Evolutionary conservation across 2,797 vertebrate genomes (phyloP).

Genomic region (Triplophysa bombifrons): DNA sequence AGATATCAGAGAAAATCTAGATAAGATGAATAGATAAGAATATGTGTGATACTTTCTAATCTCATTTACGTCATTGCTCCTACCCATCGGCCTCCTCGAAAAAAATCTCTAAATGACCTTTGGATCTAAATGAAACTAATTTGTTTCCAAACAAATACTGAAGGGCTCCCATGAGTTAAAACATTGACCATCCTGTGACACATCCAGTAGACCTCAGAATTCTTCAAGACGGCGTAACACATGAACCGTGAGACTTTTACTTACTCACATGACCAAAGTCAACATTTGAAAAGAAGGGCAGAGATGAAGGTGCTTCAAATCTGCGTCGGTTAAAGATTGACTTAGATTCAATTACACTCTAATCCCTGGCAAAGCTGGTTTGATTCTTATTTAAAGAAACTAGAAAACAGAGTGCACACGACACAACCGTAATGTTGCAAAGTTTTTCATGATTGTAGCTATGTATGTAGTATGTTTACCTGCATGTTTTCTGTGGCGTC

Average conservation of each 20-base stretch:
- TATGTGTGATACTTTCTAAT: background rate
- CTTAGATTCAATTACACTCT: background rate
- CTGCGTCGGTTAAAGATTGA: slow-evolving; percentile 24
- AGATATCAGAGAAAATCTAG: no score
- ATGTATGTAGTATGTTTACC: slow-evolving; percentile 81
- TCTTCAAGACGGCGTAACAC: background rate
- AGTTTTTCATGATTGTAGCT: background rate
- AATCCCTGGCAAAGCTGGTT: slow-evolving; percentile 2
- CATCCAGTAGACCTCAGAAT: slow-evolving; percentile 13
- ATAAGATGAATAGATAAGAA: no score
- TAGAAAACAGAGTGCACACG: background rate
- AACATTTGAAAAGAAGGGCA: slow-evolving; percentile 11
- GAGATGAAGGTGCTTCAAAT: background rate
- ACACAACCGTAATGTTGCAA: background rate
- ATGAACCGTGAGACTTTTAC: slow-evolving; percentile 15
- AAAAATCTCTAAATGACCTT: background rate
- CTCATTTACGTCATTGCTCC: background rate
- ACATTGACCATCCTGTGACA: background rate
- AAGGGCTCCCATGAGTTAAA: slow-evolving; percentile 2
- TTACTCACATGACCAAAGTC: background rate
- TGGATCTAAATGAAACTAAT: background rate
- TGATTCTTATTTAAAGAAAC: background rate
- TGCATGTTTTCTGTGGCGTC: slow-evolving; percentile 99
- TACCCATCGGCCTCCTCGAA: background rate
- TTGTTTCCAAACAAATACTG: background rate